Base-by-base conservation (phyloP, 1,140 invertebrate species). In the Aphaenogaster ashmeadi region DNA sequence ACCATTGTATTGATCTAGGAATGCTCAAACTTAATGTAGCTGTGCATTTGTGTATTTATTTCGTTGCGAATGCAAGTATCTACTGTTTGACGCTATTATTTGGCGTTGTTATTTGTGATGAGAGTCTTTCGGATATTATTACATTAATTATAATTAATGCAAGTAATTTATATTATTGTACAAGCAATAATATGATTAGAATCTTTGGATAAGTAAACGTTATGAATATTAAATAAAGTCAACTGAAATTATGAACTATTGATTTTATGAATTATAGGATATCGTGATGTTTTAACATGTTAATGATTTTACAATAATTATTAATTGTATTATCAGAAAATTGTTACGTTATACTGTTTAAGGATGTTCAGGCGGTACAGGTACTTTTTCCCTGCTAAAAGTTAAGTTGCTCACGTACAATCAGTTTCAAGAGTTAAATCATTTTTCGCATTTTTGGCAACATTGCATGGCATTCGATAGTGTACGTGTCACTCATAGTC, bases 11-110 rank as follows among this genome's bases (percentile, higher is more conserved):
- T 41, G 7, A 36, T 13, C 8, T 1, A 18, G 36, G 18, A 78
- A 83, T 21, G 18, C 18, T 84, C 13, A 8, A 38, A 38, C 58
- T 60, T 60, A 60, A 74, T 72, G 33, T 21, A 36, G 38, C 47
- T 36, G 27, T 41, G 15, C 7, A 9, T 66, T 66, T 21, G 36
- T 66, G 9, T 56, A 33, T 33, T 56, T 44, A 18, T 71, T 52
- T 47, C 9, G 3, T 36, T 47, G 60, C 44, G 27, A 33, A 27
- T 13, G 21, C n/a, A 75, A 50, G n/a, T 56, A 44, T 44, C 4
- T 67, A 44, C 38, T 44, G 36, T 18, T 66, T n/a, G 9, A 0
- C 62, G 18, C 3, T 54, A 54, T n/a, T 54, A 54, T 54, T 58
- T 58, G 27, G 27, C 27, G n/a, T 62, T 36, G 4, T n/a, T 38